These are phyloP conservation scores for Lepidurus apus DNA, from an alignment of 1,140 invertebrate species.

Conservation along the genomic window DNA sequence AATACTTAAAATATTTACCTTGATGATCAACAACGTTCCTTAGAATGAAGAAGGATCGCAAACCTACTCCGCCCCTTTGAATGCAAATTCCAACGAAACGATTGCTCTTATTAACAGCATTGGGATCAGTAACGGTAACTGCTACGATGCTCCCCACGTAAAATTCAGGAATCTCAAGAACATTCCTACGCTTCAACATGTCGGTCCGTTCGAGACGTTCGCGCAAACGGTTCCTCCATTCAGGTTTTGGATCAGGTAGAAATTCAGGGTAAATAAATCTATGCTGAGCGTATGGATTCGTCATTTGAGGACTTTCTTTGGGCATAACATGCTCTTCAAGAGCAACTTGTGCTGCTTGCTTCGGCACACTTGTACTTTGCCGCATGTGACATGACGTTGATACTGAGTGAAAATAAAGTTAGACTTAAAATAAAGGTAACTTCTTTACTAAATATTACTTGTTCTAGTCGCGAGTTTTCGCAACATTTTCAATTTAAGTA, in stretches of 20 bases:
- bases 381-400: not conserved
- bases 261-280: conserved; percentile 90
- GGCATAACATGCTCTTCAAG: not conserved
- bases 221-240: conserved; percentile 68
- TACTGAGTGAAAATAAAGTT: not conserved
- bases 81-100: conserved; percentile 97
- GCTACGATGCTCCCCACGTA: conserved; percentile 92
- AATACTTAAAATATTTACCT: conserved; percentile 49
- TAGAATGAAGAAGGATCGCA: conserved; percentile 75
- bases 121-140: conserved; percentile 81
- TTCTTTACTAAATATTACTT: too few species aligned
- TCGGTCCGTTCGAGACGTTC: conserved; percentile 88
- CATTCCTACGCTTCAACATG: conserved; percentile 77
- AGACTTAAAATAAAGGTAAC: too few species aligned
- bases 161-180: conserved; percentile 91
- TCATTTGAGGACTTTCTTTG: not conserved
- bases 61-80: conserved; percentile 66
- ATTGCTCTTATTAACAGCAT: conserved; percentile 76
- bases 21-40: conserved; percentile 88
- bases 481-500: too few species aligned
- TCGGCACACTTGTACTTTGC: not conserved
- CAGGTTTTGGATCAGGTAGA: conserved; percentile 74
- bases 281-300: conserved; percentile 45
- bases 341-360: not conserved
- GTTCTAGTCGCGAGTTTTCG: too few species aligned